Conservation (phyloP, 2,113 vertebrate species). For the Pelobates fuscus region DNA sequence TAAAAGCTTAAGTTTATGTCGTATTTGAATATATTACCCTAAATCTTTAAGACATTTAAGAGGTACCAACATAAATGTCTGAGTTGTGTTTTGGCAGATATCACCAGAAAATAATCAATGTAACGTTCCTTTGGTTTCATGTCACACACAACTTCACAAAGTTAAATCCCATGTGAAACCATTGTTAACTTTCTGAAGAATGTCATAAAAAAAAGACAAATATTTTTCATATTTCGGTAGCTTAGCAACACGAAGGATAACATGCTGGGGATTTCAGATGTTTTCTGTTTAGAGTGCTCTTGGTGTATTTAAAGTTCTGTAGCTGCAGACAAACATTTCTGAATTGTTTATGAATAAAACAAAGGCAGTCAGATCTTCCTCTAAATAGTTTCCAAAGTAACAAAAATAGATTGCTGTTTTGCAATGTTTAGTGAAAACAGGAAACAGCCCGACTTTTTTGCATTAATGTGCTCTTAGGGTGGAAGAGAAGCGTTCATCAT, state of each 20-base stretch:
- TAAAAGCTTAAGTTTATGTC: too few relatives aligned
- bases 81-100: constrained; percentile 6
- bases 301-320: constrained; percentile 18
- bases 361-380: constrained; percentile 43
- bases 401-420: constrained; percentile 34
- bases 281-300: constrained; percentile 27
- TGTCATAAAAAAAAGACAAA: constrained; percentile 24
- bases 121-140: neutral
- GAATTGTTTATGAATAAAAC: constrained; percentile 41
- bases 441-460: constrained; percentile 30
- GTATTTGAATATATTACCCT: too few relatives aligned
- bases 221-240: neutral
- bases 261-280: constrained; percentile 2
- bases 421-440: constrained; percentile 42
- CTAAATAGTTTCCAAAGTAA: constrained; percentile 48
- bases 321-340: constrained; percentile 34
- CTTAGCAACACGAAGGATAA: neutral
- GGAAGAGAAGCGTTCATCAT: constrained; percentile 37
- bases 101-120: neutral
- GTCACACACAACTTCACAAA: neutral
- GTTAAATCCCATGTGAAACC: constrained; percentile 39
- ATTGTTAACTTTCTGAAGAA: neutral
- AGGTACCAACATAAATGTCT: neutral
- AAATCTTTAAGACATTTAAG: neutral
- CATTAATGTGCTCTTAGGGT: constrained; percentile 22